Conservation (phyloP, 2,888 invertebrate species). For the Agonopterix heracliana region DNA sequence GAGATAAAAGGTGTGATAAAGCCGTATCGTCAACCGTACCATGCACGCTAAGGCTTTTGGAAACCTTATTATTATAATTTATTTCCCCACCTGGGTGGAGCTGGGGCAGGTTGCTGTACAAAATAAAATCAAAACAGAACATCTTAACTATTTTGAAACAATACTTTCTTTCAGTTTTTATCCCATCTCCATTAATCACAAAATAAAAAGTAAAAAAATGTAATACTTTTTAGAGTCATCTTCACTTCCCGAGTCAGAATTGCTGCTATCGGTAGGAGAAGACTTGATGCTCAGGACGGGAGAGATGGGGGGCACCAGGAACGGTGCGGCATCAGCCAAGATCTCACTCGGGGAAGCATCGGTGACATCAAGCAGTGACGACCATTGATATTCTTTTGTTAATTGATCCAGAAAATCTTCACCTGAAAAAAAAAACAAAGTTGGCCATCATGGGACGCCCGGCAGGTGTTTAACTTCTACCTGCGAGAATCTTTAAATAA, state of each 20-base stretch:
- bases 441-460: too few relatives aligned
- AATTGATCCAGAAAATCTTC: constrained; percentile 64
- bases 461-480: not conserved
- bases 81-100: too few relatives aligned
- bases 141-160: too few relatives aligned
- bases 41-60: too few relatives aligned
- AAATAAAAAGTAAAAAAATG: not conserved
- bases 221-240: constrained; percentile 65
- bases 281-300: constrained; percentile 55
- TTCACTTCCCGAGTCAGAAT: constrained; percentile 66
- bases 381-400: constrained; percentile 58
- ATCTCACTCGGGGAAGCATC: constrained; percentile 71
- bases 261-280: constrained; percentile 54
- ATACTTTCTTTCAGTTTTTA: too few relatives aligned
- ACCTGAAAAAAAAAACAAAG: constrained; percentile 36
- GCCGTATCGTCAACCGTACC: too few relatives aligned
- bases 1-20: too few relatives aligned
- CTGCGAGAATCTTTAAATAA: too few relatives aligned
- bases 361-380: constrained; percentile 57
- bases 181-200: too few relatives aligned
- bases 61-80: too few relatives aligned
- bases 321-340: constrained; percentile 62
- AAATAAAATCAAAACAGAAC: too few relatives aligned
- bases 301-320: constrained; percentile 55
- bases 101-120: too few relatives aligned